These are phyloP conservation scores for Chironomus tepperi DNA, from an alignment of 1,140 invertebrate genomes.

Conservation along the genomic window DNA sequence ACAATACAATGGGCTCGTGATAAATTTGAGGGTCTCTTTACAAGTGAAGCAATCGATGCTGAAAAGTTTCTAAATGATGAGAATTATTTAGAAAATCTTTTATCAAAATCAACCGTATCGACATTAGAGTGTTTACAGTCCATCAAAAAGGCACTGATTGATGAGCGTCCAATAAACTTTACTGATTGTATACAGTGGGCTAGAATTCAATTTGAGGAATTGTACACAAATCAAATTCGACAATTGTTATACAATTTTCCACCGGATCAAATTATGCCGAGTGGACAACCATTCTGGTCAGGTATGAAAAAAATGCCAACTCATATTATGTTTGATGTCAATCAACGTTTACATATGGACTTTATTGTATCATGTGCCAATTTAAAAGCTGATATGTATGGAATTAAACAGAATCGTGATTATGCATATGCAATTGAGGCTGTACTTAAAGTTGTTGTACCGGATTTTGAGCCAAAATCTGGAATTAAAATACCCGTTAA, in stretches of 20 bases:
- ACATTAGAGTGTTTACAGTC: constrained; percentile 77
- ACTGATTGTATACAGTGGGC: constrained; percentile 85
- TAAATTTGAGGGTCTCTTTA: constrained; percentile 86
- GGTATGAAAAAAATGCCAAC: constrained; percentile 88
- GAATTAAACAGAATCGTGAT: constrained; percentile 58
- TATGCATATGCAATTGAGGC: constrained; percentile 55
- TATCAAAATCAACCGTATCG: constrained; percentile 74
- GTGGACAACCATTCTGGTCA: constrained; percentile 92
- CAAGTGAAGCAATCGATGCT: constrained; percentile 76
- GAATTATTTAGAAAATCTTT: constrained; percentile 68
- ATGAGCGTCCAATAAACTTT: constrained; percentile 68
- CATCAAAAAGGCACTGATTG: constrained; percentile 69
- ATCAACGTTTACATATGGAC: constrained; percentile 71
- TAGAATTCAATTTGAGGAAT: constrained; percentile 75
- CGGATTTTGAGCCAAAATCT: constrained; percentile 77
- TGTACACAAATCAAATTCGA: constrained; percentile 85
- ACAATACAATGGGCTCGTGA: constrained; percentile 94
- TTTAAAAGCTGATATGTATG: constrained; percentile 83
- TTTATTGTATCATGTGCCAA: constrained; percentile 85
- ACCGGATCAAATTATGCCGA: constrained; percentile 72
- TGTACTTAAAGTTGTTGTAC: constrained; percentile 54
- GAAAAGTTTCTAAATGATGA: constrained; percentile 71
- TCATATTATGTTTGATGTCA: constrained; percentile 57
- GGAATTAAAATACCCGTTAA: constrained; percentile 90
- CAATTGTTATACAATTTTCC: constrained; percentile 94